Base-by-base conservation (phyloP, 1,140 invertebrate genomes). In the Dufourea novaeangliae region DNA sequence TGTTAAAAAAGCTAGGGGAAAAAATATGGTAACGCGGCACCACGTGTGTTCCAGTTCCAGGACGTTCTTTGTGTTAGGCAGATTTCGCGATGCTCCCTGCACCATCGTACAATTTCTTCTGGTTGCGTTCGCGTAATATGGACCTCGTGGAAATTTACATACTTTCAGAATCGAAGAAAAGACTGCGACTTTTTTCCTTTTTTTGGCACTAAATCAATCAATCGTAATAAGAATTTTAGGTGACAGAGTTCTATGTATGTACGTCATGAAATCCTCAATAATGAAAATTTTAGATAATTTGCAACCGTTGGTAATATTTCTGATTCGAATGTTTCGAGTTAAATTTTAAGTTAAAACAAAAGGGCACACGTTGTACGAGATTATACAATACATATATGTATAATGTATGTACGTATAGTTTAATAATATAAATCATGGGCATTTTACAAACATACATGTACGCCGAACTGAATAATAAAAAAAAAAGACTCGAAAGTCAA, bases 391-490 rank as follows among this genome's bases (percentile, higher is more conserved):
- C 12, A 62, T 79, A 61, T 74, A 73, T 73, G 80, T 82, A 86
- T 80, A 84, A 78, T 87, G 12, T 2, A 44, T 14, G 41, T 14
- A 14, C 41, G 11, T 86, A n/a, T n/a, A n/a, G n/a, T n/a, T n/a
- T 80, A 83, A 89, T 89, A 76, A 88, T 88, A 88, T 85, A 90
- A 90, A 90, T 89, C 83, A 89, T 85, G 82, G 78, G 68, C 84
- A 71, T 85, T 73, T 90, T 88, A 88, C 80, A 90, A 89, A 89
- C 84, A 76, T 89, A 88, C 85, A 87, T 89, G 67, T 86, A 87
- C 82, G 86, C 84, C 79, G 69, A 86, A 63, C 78, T 88, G 83
- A 88, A 88, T 54, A 50, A 88, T 91, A 88, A 57, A 88, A 87
- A 88, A 88, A 75, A 87, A 90, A 61, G 50, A 25, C 69, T 67